Evolutionary conservation across 35 echinoderm and acorn worm genomes (phyloP), one percentile per base, ranked within the genome.

Genomic region (Ophioderma brevispina): DNA sequence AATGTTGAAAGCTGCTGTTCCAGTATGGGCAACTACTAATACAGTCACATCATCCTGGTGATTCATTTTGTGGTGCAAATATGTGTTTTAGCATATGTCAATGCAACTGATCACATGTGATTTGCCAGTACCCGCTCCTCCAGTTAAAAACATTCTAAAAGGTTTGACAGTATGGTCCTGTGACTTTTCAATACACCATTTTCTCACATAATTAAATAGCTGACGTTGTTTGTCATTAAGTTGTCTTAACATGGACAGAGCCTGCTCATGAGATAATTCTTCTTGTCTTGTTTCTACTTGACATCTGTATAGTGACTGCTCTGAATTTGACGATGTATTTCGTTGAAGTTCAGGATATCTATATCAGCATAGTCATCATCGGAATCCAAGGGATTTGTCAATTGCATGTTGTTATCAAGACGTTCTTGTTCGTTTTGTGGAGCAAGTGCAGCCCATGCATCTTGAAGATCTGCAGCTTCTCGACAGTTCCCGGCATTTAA

Each of bases 71-170:
- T 25, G 10, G 59, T 25, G 59, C 59, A 70, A 70, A 70, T 25
- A 25, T 25, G n/a, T 30, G 10, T 70, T 70, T 70, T 25, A 70
- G 59, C 59, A 70, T 70, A 70, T 70, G 59, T 30, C 28, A 13
- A 70, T 70, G 28, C 59, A 70, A 8, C n/a, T 70, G 10, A 92
- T 38, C 5, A 86, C 52, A 80, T 92, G 90, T 79, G 70, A 80
- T 63, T 92, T 91, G 31, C 90, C 90, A 39, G 90, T 91, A 0
- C 90, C 90, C 4, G 90, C 90, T 76, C 90, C 90, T 33, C 90
- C 90, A 36, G 85, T 93, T 0, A 93, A 33, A 77, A 93, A 93
- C 2, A 87, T 25, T 76, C 84, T 28, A 78, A 93, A 92, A 39
- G 90, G 84, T 84, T 82, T 18, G 23, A 79, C 17, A 41, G 80